Evolutionary conservation across 2,113 vertebrate species (phyloP).

Genomic region (Tinamus guttatus): DNA sequence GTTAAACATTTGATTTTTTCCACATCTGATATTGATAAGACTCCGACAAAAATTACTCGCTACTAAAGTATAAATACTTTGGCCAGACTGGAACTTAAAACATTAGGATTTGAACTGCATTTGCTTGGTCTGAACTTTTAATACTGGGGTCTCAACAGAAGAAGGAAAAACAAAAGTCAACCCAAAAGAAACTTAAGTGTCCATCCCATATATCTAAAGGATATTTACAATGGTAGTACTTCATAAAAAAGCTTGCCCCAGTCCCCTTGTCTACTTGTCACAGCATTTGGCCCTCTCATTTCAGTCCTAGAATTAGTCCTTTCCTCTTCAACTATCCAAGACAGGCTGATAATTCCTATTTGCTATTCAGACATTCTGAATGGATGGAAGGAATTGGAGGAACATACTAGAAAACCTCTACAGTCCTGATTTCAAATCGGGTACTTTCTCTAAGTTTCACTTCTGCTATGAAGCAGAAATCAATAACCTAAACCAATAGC

Average conservation of each 20-base stretch:
- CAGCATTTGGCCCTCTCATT: neutral
- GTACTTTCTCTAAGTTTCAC: neutral
- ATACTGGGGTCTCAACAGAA: neutral
- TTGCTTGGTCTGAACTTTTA: neutral
- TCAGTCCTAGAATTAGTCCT: neutral
- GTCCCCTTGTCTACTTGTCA: neutral
- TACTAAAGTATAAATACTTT: neutral
- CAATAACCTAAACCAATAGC: neutral
- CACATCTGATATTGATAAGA: constrained; percentile 20
- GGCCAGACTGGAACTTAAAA: neutral
- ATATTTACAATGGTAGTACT: neutral
- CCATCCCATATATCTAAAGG: neutral
- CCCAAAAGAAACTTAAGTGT: neutral
- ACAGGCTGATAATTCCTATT: neutral
- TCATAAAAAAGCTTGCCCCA: neutral
- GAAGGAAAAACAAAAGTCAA: neutral
- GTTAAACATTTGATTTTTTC: constrained; percentile 28
- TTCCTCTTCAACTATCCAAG: neutral
- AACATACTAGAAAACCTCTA: neutral
- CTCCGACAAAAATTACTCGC: neutral
- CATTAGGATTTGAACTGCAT: neutral
- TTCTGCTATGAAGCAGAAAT: neutral
- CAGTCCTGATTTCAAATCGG: neutral
- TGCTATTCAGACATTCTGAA: neutral
- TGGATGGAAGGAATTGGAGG: neutral